Evolutionary conservation across 2,797 vertebrate species (phyloP).

Genomic region (Ctenochaetus hawaiiensis): DNA sequence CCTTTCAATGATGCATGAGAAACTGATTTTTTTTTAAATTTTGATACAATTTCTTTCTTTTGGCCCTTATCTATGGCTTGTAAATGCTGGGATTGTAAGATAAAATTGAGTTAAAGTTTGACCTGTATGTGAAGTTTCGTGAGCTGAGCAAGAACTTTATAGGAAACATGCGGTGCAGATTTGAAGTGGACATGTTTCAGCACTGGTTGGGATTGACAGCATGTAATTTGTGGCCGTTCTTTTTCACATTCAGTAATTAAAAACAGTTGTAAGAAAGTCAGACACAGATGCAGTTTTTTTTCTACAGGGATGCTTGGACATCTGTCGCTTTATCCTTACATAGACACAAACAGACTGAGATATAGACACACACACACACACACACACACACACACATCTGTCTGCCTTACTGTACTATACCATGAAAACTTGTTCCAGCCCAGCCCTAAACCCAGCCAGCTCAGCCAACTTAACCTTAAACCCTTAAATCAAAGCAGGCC

Average conservation of each 20-base stretch:
- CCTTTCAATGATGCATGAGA: conserved; percentile 27
- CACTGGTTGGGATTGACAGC: conserved; percentile 17
- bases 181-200: conserved; percentile 21
- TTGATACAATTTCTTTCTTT: background rate
- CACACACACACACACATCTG: conserved; percentile 22
- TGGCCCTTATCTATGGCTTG: background rate
- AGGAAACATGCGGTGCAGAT: conserved; percentile 19
- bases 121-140: conserved; percentile 20
- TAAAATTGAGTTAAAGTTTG: background rate
- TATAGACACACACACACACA: background rate
- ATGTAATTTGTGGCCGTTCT: conserved; percentile 45
- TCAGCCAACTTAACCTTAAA: conserved; percentile 26
- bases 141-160: conserved; percentile 27
- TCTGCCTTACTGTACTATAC: conserved; percentile 21
- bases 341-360: no score
- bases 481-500: conserved; percentile 33
- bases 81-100: background rate
- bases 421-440: conserved; percentile 27
- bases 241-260: conserved; percentile 44
- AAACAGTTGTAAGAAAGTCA: conserved; percentile 28
- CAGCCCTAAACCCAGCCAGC: conserved; percentile 15
- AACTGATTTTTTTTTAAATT: background rate
- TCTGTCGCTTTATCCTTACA: background rate
- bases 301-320: background rate
- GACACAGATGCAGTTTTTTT: conserved; percentile 5